phyloP scores from a whole-genome alignment of 35 echinoderm and acorn worm genomes.

The Anneissia japonica region DNA sequence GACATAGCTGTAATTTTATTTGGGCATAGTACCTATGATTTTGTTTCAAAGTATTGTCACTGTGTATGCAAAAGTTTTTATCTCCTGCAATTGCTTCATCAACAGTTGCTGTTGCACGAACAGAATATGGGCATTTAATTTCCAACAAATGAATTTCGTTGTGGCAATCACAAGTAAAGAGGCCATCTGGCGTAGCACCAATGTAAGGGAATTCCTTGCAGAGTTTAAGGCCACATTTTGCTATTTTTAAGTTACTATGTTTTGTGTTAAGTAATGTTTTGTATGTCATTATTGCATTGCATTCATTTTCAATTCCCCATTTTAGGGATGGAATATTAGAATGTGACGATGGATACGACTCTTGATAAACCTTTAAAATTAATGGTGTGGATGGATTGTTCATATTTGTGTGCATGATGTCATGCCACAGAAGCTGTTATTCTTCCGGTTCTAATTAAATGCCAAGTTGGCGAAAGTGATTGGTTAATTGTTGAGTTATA shows the following conservation, averaged over 20 bases:
- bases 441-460: too few species aligned
- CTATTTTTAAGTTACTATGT: not conserved
- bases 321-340: not conserved
- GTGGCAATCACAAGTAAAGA: constrained; percentile 8
- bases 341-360: not conserved
- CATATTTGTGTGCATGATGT: too few species aligned
- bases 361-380: not conserved
- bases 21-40: not conserved
- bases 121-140: constrained; percentile 15
- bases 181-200: constrained; percentile 18
- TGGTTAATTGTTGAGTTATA: too few species aligned
- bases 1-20: not conserved
- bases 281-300: constrained; percentile 7
- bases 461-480: too few species aligned
- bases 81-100: not conserved
- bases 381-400: constrained; percentile 19
- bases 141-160: not conserved
- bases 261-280: not conserved
- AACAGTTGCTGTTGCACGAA: not conserved
- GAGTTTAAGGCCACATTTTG: constrained; percentile 8
- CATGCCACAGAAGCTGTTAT: too few species aligned
- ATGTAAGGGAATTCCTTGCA: constrained; percentile 13
- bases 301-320: constrained; percentile 10
- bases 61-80: not conserved
- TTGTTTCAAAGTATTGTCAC: not conserved